Percentiles rank a stretch among this genome's conserved stretches.
phyloP scores from a whole-genome alignment of 2,888 invertebrate genomes.

The Beris morrisii region DNA sequence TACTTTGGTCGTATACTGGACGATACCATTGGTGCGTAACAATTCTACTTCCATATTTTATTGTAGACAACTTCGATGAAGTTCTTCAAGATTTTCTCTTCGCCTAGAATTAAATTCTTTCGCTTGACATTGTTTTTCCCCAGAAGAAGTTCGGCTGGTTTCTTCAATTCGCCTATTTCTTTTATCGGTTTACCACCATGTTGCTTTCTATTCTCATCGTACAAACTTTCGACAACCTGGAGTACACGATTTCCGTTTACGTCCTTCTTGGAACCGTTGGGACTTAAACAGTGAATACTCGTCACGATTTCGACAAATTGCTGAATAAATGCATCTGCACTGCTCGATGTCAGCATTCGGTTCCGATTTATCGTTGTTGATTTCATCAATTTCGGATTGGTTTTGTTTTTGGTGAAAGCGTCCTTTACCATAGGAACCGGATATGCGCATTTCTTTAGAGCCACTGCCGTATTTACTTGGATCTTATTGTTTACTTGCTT shows the following conservation, averaged over 20 bases:
- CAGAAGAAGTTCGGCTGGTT: too few relatives aligned
- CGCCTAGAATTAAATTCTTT: too few relatives aligned
- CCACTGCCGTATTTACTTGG: too few relatives aligned
- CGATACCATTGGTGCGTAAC: too few relatives aligned
- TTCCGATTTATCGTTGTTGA: not conserved
- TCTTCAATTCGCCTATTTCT: too few relatives aligned
- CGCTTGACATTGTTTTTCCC: too few relatives aligned
- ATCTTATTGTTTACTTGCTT: not conserved
- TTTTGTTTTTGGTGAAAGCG: not conserved
- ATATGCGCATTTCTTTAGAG: not conserved
- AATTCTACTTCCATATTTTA: too few relatives aligned
- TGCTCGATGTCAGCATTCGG: not conserved
- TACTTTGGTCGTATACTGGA: too few relatives aligned
- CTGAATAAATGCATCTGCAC: not conserved
- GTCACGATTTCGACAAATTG: conserved; percentile 2
- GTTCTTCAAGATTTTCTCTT: too few relatives aligned
- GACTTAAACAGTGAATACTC: too few relatives aligned
- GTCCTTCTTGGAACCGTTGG: not conserved
- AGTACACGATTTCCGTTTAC: conserved; percentile 1
- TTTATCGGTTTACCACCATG: not conserved
- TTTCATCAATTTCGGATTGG: not conserved
- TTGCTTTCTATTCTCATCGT: not conserved
- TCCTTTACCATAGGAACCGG: not conserved
- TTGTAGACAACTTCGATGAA: too few relatives aligned
- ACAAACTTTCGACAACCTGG: conserved; percentile 5